Evolutionary conservation across 2,888 invertebrate genomes (phyloP).

Genomic region (Rhagophthalmus giganteus): DNA sequence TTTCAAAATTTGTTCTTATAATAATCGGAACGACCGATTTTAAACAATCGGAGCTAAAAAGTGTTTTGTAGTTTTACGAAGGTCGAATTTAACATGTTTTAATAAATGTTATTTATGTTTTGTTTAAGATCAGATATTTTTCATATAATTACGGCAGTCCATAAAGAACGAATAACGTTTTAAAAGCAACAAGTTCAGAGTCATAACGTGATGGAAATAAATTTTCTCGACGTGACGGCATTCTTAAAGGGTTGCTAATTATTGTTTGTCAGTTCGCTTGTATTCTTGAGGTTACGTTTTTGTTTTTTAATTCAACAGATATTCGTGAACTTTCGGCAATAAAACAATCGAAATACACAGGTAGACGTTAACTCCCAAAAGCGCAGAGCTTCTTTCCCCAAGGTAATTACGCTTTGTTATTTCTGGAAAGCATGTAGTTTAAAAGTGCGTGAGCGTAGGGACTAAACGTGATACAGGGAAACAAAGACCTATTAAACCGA

Average conservation of each 20-base stretch:
- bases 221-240: constrained; percentile 9
- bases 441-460: constrained; percentile 32
- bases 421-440: constrained; percentile 32
- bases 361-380: constrained; percentile 29
- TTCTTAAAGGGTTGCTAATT: constrained; percentile 14
- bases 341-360: constrained; percentile 23
- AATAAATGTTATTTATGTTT: no score
- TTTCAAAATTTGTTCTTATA: no score
- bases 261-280: constrained; percentile 6
- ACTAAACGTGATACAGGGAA: constrained; percentile 30
- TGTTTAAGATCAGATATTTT: no score
- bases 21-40: no score
- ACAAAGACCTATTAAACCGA: constrained; percentile 39
- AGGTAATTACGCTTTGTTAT: constrained; percentile 33
- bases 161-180: no score
- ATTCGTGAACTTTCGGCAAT: constrained; percentile 15
- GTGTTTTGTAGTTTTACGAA: no score
- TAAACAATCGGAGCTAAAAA: no score
- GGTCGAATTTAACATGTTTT: no score
- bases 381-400: constrained; percentile 25
- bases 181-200: constrained; percentile 4
- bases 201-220: no score
- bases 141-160: no score
- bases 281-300: constrained; percentile 11
- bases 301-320: constrained; percentile 14